Evolutionary conservation across 2,113 vertebrate genomes (phyloP).

Genomic region (Hylia prasina): DNA sequence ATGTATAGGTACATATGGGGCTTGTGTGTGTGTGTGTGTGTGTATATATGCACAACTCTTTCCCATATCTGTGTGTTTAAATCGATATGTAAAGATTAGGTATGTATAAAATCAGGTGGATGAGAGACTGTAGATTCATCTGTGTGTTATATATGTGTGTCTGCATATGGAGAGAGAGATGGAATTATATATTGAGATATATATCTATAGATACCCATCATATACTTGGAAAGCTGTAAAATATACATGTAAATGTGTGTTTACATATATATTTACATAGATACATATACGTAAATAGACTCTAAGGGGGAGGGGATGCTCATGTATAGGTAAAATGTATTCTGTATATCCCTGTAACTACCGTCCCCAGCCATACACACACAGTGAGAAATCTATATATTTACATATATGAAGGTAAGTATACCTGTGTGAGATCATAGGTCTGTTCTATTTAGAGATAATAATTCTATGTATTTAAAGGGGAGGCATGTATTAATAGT

Average conservation of each 20-base stretch:
- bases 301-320: not conserved
- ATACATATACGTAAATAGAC: too few relatives aligned
- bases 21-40: not conserved
- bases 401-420: not conserved
- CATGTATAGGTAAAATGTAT: not conserved
- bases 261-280: not conserved
- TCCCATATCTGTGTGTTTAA: not conserved
- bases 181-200: not conserved
- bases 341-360: not conserved
- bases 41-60: not conserved
- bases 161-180: not conserved
- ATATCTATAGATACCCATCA: not conserved
- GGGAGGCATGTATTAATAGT: not conserved
- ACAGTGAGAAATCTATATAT: not conserved
- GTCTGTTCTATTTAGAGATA: not conserved
- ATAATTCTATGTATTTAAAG: not conserved
- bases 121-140: not conserved
- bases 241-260: accelerated
- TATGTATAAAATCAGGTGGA: not conserved
- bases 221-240: not conserved
- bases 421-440: not conserved
- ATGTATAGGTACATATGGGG: not conserved
- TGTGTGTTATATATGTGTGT: not conserved
- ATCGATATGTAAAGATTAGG: not conserved
- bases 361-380: not conserved